Evolutionary conservation across 2,797 vertebrate species (phyloP), one percentile per base, ranked within the genome.

Genomic region (Acrossocheilus fasciatus): DNA sequence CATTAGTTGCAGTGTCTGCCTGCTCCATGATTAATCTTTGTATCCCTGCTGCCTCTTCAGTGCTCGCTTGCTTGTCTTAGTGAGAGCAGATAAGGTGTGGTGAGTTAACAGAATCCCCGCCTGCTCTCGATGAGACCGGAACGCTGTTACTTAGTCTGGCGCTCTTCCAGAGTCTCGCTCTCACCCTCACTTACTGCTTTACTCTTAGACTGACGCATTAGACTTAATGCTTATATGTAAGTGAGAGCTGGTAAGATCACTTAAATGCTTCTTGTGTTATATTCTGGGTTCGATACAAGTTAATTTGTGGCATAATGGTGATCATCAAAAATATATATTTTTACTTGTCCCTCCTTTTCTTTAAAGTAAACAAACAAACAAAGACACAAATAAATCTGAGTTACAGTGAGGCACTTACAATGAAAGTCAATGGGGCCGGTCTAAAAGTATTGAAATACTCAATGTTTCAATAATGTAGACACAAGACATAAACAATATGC

Each of bases 21-120:
- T 54, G 86, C 47, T 50, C 75, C 70, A 39, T 90, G 87, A 90
- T 85, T 89, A 86, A 88, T 88, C 81, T 88, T 74, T 76, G 77
- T 87, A 79, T 84, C 66, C 86, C 59, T 66, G 43, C 86, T 85
- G 52, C 70, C 82, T 86, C 83, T 70, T 82, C 83, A 36, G 75
- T 3, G 47, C 82, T 79, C 41, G n/a, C 85, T 45, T 83, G 86
- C 84, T 88, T 89, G 84, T 89, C 82, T 84, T 85, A 88, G 82
- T 59, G 75, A 87, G 82, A 87, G 30, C 62, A 74, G 87, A 89
- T 90, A 88, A 86, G 79, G 80, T 87, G 75, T 69, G 77, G 81
- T 72, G 72, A 88, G 85, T 79, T 64, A 90, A 84, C 82, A 87
- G 77, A 74, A 47, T 88, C 85, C 79, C 59, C 52, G 68, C 81